A percentile compares a stretch with the other conserved stretches of the same genome.
These are phyloP conservation scores for Hippoglossus hippoglossus DNA, from an alignment of 2,797 vertebrate genomes.

Conservation along the genomic window DNA sequence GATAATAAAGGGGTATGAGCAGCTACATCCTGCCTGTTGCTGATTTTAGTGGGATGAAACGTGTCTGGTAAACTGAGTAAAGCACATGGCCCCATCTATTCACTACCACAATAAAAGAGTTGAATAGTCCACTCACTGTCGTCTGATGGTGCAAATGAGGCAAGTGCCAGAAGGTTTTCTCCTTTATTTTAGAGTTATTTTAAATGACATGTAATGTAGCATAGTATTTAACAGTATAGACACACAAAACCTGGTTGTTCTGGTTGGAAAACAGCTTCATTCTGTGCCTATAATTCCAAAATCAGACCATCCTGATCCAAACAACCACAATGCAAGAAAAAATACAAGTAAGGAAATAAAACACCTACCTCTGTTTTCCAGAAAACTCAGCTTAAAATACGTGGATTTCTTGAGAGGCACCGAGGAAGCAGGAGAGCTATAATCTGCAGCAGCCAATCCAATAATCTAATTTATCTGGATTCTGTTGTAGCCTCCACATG, in stretches of 20 bases:
- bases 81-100: not conserved
- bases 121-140: conserved; percentile 24
- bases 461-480: conserved; percentile 83
- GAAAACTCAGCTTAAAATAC: conserved; percentile 42
- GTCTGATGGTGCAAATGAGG: conserved; percentile 11
- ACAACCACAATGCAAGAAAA: not conserved
- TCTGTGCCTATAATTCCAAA: not conserved
- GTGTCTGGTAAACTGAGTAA: not conserved
- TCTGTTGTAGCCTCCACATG: conserved; percentile 60
- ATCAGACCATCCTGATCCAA: not conserved
- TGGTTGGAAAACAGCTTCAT: not conserved
- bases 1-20: not conserved
- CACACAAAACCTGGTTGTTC: not conserved
- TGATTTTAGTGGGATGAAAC: no score
- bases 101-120: not conserved
- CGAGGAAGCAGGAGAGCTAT: conserved; percentile 68
- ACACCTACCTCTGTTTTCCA: conserved; percentile 71
- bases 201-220: no score
- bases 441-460: conserved; percentile 86
- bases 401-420: conserved; percentile 59
- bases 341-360: not conserved
- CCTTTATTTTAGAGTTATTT: not conserved
- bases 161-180: conserved; percentile 12
- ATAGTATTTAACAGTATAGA: no score
- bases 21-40: no score